Evolutionary conservation across 2,797 vertebrate species (phyloP).

Genomic region (Onychomys leucogaster): DNA sequence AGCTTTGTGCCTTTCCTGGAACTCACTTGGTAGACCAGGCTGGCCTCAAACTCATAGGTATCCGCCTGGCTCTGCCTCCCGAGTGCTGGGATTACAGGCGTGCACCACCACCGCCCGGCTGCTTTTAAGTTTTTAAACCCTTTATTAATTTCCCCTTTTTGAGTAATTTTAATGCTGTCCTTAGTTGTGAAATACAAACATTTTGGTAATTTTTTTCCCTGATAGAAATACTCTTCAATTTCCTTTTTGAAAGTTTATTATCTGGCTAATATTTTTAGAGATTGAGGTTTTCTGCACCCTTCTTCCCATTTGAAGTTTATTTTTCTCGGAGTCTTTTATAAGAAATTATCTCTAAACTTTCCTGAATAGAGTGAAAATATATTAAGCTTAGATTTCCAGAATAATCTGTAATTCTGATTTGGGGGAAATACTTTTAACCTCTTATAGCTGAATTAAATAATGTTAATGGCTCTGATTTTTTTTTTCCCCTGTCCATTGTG

Average conservation of each 20-base stretch:
- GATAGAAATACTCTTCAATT: not conserved
- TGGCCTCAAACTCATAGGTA: too few species aligned
- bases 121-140: conserved; percentile 59
- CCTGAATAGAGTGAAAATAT: conserved; percentile 30
- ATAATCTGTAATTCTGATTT: conserved; percentile 59
- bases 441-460: conserved; percentile 47
- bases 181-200: conserved; percentile 56
- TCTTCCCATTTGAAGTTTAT: not conserved
- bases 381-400: conserved; percentile 12
- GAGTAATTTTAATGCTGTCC: conserved; percentile 47
- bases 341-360: conserved; percentile 54
- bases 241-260: conserved; percentile 54
- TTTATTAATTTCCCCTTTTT: conserved; percentile 55
- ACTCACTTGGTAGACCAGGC: too few species aligned
- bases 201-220: conserved; percentile 48
- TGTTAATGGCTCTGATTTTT: conserved; percentile 2
- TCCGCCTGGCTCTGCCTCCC: too few species aligned
- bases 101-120: too few species aligned
- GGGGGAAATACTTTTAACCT: conserved; percentile 18
- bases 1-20: too few species aligned
- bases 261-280: not conserved
- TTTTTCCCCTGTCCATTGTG: not conserved
- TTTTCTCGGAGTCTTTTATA: conserved; percentile 29
- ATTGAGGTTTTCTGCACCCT: not conserved
- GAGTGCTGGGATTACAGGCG: too few species aligned